Evolutionary conservation across 1,140 invertebrate species (phyloP), one percentile per base, ranked within the genome.

Genomic region (Augochlora pura): DNA sequence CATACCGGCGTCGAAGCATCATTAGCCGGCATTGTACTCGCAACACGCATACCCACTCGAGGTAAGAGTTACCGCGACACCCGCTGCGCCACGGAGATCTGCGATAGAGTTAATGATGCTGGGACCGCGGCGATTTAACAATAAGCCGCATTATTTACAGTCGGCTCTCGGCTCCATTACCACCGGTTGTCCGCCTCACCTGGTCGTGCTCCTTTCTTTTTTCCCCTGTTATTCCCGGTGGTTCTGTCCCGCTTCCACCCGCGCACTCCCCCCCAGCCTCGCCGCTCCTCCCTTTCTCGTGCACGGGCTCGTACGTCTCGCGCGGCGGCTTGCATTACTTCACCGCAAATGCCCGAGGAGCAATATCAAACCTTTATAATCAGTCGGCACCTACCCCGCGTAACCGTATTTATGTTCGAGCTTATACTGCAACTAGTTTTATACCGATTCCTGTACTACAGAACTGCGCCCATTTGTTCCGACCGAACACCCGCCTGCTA

Each of bases 21-120:
- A 90, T 91, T 91, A 91, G 87, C 88, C 82, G 76, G 88, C 88
- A 89, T 90, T 90, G 88, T 90, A 88, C 84, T 84, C 78, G 77
- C 84, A 85, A 86, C 84, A 82, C 81, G 82, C 79, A 83, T 84
- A 85, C 80, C 78, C 86, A 84, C 86, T 85, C 85, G 87, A 82
- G 87, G 88, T 86, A 89, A 89, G 87, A 89, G 88, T 89, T 91
- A 88, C 85, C 83, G 85, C 84, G 85, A 89, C 89, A 91, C 90
- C 90, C 90, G 90, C 90, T 91, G 90, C 75, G 90, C 85, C 80
- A 67, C 76, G 60, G 83, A 89, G 90, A 90, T 91, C 87, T 83
- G 77, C 89, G 88, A 91, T 91, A 90, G 88, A 90, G 90, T 91
- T 91, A 91, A 91, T 91, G 90, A 91, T 88, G 88, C 86, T 80